Percentiles rank a stretch among this genome's conserved stretches.
Conservation (phyloP, 2,888 invertebrate genomes). For the Eledona agricola region DNA sequence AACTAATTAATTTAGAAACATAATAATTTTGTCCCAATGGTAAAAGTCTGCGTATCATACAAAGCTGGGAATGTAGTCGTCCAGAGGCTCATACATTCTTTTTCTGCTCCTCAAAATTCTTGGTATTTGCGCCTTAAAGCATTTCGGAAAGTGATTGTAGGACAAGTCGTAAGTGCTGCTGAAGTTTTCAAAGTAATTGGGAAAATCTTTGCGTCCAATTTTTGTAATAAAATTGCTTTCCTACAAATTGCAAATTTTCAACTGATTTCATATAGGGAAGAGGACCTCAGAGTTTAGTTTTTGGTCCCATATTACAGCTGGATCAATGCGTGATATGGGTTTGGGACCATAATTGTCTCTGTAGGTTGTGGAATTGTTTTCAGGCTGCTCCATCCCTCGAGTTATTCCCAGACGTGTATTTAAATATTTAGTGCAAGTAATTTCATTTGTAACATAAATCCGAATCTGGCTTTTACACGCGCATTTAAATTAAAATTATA, state of each 20-base stretch:
- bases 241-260: slow-evolving; percentile 1
- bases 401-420: too few species aligned
- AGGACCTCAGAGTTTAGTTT: slow-evolving; percentile 17
- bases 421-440: too few species aligned
- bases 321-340: not conserved
- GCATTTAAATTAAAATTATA: too few species aligned
- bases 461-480: too few species aligned
- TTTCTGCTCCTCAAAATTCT: slow-evolving; percentile 55
- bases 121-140: slow-evolving; percentile 62
- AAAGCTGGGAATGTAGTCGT: slow-evolving; percentile 34
- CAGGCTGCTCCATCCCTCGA: too few species aligned
- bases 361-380: slow-evolving; percentile 6
- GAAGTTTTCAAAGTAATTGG: slow-evolving; percentile 55
- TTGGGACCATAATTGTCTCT: slow-evolving; percentile 1
- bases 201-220: slow-evolving; percentile 14
- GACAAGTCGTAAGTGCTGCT: slow-evolving; percentile 64
- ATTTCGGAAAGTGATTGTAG: slow-evolving; percentile 65
- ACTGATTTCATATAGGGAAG: not conserved
- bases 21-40: too few species aligned
- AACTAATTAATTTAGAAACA: too few species aligned
- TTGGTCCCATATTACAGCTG: slow-evolving; percentile 10
- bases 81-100: slow-evolving; percentile 22
- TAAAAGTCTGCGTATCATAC: too few species aligned
- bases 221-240: slow-evolving; percentile 17
- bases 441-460: too few species aligned